Evolutionary conservation across 1,140 invertebrate species (phyloP), one percentile per base, ranked within the genome.

Genomic region (Zelostemma sp.): DNA sequence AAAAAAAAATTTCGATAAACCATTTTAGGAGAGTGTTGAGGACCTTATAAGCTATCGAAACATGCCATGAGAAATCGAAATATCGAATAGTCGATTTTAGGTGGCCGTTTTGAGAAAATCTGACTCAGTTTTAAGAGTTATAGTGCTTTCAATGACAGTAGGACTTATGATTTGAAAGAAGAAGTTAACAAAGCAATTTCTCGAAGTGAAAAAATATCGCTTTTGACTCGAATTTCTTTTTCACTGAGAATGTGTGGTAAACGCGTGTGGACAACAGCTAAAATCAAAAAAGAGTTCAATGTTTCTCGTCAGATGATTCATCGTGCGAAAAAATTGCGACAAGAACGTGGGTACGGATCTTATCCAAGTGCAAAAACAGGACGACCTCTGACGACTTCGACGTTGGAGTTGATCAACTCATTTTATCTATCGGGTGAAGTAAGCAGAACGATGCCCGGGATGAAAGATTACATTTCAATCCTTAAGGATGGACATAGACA

Each of bases 381-480:
- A 41, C 31, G 46, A 14, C 46, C 33, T 9, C 12, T 50, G 25
- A n/a, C 1, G 4, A 8, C 11, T 38, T 6, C 48, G 9, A 58
- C 47, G 19, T 1, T 65, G n/a, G 5, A 48, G 47, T 19, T 6
- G 2, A 28, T 65, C 1, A 17, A 43, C 40, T 8, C 28, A 4
- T 57, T 58, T 46, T 64, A 51, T 21, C 1, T 64, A 1, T 64
- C 54, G 0, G 61, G 56, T 17, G 53, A 56, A 38, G 40, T 17
- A 14, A 64, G 61, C 50, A 46, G 54, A 0, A 1, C 46, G 25
- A 57, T 64, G 54, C 61, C 53, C 14, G 61, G 61, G 12, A 51
- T 58, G 18, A 65, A 65, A 8, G 62, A 65, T 48, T 65, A 41
- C 47, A 31, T 65, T n/a, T 58, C 62, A 15, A 35, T 65, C 18